These are phyloP conservation scores for Xylocampa areola DNA, from an alignment of 2,888 invertebrate species.

Conservation along the genomic window DNA sequence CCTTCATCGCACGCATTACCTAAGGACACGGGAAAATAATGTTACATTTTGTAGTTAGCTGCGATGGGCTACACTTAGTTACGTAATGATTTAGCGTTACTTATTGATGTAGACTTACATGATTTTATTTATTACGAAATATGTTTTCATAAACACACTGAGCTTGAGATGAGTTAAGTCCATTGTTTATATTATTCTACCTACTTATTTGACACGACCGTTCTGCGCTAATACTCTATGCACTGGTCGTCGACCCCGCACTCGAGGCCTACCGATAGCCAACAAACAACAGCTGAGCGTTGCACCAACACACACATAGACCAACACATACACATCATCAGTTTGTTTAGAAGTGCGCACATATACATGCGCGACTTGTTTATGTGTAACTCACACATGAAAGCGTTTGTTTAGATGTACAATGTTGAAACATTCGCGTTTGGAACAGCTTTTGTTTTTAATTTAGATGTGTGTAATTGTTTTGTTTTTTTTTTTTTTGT, in stretches of 20 bases:
- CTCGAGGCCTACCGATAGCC: slow-evolving; percentile 78
- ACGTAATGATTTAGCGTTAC: too few species aligned
- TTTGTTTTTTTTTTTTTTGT: slow-evolving; percentile 32
- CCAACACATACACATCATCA: slow-evolving; percentile 20
- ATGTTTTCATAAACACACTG: too few species aligned
- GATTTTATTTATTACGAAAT: too few species aligned
- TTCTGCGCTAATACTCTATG: slow-evolving; percentile 69
- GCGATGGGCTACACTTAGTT: too few species aligned
- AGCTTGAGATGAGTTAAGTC: too few species aligned
- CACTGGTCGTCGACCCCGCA: slow-evolving; percentile 76
- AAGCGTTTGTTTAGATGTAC: slow-evolving; percentile 35
- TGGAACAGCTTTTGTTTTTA: slow-evolving; percentile 49
- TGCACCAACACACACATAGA: slow-evolving; percentile 64
- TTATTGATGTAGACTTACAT: too few species aligned
- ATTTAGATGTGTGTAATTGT: slow-evolving; percentile 52
- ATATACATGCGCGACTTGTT: background rate
- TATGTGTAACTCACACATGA: slow-evolving; percentile 24
- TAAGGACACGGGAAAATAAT: too few species aligned
- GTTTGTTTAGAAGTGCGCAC: slow-evolving; percentile 41
- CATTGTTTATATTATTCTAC: too few species aligned
- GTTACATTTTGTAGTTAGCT: too few species aligned
- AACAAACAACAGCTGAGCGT: slow-evolving; percentile 82
- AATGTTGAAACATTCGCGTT: slow-evolving; percentile 46
- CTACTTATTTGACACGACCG: background rate
- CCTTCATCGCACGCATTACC: too few species aligned